Evolutionary conservation across 1,140 invertebrate species (phyloP).

Genomic region (Drosophila setifemur): DNA sequence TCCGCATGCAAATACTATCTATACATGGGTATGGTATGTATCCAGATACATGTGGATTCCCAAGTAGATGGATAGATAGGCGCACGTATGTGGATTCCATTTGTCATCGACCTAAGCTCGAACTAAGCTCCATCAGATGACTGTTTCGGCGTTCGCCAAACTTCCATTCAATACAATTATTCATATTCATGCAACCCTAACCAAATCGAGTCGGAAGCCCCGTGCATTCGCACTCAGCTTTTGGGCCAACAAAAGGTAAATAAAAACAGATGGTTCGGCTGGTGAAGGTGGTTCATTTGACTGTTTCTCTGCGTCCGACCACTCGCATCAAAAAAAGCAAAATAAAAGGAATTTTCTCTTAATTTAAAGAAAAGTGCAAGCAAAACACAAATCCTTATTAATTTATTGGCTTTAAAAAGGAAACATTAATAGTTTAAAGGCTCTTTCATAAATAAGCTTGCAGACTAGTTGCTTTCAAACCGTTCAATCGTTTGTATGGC

Average conservation of each 20-base stretch:
- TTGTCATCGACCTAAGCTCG: conserved; percentile 26
- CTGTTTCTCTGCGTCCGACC: neutral
- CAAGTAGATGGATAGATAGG: conserved; percentile 23
- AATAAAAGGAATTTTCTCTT: no score
- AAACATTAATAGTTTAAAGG: no score
- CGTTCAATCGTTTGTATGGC: no score
- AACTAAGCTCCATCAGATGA: conserved; percentile 10
- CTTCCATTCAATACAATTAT: conserved; percentile 1
- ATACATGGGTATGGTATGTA: neutral
- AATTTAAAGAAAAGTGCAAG: no score
- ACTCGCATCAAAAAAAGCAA: no score
- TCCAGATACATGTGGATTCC: conserved; percentile 4
- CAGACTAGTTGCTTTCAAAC: no score
- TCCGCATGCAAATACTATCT: conserved; percentile 26
- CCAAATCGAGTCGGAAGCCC: neutral
- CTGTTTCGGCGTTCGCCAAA: no score
- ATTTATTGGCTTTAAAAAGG: no score
- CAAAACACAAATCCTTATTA: no score
- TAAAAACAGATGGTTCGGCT: conserved; percentile 25
- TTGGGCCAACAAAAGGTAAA: conserved; percentile 9
- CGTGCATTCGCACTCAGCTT: conserved; percentile 7
- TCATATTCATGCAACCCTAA: conserved; percentile 32
- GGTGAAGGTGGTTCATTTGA: conserved; percentile 1
- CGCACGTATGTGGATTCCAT: conserved; percentile 16
- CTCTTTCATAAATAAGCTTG: no score